Percentiles rank a stretch among this genome's conserved stretches.
These are phyloP conservation scores for Macrophya annulata DNA, from an alignment of 2,888 invertebrate genomes.

Conservation along the genomic window DNA sequence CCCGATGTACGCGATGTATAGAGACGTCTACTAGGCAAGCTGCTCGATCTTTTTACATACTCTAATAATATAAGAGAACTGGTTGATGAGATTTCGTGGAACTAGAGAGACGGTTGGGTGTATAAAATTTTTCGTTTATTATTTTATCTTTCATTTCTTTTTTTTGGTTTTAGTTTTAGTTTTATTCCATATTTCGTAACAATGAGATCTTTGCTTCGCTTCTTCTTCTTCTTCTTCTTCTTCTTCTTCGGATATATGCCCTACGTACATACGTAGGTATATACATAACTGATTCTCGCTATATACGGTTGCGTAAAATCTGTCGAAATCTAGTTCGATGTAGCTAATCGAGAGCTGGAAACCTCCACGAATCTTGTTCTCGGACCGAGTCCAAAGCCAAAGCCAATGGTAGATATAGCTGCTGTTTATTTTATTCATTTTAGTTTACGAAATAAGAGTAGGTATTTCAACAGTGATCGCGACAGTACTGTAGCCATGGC, in stretches of 20 bases:
- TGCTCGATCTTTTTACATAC: constrained; percentile 13
- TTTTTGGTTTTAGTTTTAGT: not conserved
- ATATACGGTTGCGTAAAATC: constrained; percentile 23
- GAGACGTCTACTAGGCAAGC: not conserved
- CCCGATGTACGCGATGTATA: not conserved
- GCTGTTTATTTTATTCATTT: not conserved
- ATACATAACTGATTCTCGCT: too few species aligned
- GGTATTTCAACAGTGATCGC: not conserved
- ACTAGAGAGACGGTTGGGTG: not conserved
- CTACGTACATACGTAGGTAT: not conserved
- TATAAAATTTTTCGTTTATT: not conserved
- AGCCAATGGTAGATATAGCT: too few species aligned
- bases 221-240: too few species aligned
- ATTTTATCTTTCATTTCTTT: not conserved
- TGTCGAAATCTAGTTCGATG: constrained; percentile 30
- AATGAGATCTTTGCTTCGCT: not conserved
- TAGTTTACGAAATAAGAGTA: constrained; percentile 31
- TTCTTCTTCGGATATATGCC: not conserved
- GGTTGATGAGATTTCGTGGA: constrained; percentile 34
- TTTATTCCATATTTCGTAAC: not conserved
- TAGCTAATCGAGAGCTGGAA: not conserved
- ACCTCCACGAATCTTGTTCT: not conserved
- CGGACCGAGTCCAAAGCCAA: constrained; percentile 2
- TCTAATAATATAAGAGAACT: not conserved
- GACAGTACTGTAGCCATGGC: not conserved